A percentile compares a stretch with the other conserved stretches of the same genome.
phyloP scores from a whole-genome alignment of 2,888 invertebrate genomes.

The Idaea biselata region DNA sequence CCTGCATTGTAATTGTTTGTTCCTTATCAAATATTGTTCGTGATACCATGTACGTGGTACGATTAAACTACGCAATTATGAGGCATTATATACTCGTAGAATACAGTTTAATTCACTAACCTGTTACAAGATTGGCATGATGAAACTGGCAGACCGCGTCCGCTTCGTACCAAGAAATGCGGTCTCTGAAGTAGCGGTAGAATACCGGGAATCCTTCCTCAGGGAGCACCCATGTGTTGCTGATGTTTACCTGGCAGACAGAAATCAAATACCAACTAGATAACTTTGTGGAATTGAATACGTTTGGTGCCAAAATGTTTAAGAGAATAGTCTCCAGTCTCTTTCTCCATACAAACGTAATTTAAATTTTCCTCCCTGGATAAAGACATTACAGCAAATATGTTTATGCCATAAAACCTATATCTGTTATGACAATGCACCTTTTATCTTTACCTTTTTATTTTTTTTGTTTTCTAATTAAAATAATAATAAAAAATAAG shows the following conservation, averaged over 20 bases:
- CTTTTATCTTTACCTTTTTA: no score
- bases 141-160: slow-evolving; percentile 92
- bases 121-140: slow-evolving; percentile 89
- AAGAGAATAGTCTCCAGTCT: neutral
- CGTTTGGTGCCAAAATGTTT: neutral
- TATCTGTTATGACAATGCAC: no score
- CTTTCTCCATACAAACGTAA: no score
- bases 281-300: neutral
- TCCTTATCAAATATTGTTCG: no score
- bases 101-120: slow-evolving; percentile 64
- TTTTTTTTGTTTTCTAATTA: no score
- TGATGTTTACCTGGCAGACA: slow-evolving; percentile 86
- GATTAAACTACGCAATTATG: neutral
- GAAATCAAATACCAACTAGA: neutral
- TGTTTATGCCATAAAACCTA: no score
- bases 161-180: slow-evolving; percentile 91
- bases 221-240: slow-evolving; percentile 90
- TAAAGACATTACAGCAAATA: no score
- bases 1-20: neutral
- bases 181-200: slow-evolving; percentile 91
- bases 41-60: no score
- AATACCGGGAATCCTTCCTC: slow-evolving; percentile 90
- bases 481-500: no score
- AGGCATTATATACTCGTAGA: slow-evolving; percentile 3
- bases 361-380: no score